Conservation (phyloP, 2,888 invertebrate genomes). For the Lampropteryx suffumata region DNA sequence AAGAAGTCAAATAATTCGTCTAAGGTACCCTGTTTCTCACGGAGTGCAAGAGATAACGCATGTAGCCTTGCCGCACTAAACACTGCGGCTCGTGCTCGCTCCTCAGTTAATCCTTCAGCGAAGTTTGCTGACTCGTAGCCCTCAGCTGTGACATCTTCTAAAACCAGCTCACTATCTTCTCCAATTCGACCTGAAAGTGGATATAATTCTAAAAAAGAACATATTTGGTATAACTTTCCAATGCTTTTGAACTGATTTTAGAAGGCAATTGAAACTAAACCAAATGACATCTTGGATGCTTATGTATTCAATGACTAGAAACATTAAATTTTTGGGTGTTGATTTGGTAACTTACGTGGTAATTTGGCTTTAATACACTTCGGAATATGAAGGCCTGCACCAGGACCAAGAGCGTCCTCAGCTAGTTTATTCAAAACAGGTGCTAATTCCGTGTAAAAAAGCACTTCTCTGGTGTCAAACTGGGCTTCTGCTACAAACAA, state of each 20-base stretch:
- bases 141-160: conserved; percentile 87
- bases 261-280: too few species aligned
- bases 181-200: conserved; percentile 68
- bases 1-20: conserved; percentile 84
- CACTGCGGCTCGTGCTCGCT: conserved; percentile 87
- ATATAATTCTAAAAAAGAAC: not conserved
- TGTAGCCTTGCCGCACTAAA: conserved; percentile 88
- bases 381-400: conserved; percentile 71
- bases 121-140: conserved; percentile 87
- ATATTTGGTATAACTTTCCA: not conserved
- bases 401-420: conserved; percentile 78
- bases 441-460: conserved; percentile 90
- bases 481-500: conserved; percentile 92
- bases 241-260: too few species aligned
- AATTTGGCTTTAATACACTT: conserved; percentile 88
- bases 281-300: too few species aligned
- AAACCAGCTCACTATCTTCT: conserved; percentile 85
- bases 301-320: too few species aligned
- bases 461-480: conserved; percentile 91
- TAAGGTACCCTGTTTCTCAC: conserved; percentile 73
- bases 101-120: conserved; percentile 84
- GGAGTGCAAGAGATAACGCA: conserved; percentile 85
- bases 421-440: conserved; percentile 88
- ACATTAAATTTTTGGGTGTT: not conserved
- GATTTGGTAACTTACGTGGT: conserved; percentile 61